Base-by-base conservation (phyloP, 2,888 invertebrate genomes). In the Eupithecia pulchellata region DNA sequence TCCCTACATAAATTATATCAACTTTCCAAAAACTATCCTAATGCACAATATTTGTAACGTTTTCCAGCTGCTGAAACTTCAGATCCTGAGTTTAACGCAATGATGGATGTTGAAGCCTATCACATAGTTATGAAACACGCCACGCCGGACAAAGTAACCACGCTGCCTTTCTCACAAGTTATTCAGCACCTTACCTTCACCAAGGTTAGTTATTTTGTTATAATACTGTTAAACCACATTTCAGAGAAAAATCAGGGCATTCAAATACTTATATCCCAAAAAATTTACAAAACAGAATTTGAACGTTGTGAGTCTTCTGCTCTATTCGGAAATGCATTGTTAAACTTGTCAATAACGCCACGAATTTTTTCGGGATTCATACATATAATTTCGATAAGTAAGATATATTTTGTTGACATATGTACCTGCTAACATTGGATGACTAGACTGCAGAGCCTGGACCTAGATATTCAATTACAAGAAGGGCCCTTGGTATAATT, bases 61-160 rank as follows among this genome's bases (percentile, higher is more conserved):
- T 52, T 82, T 80, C 3, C 72, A 92, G 92, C 76, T 83, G 84
- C 85, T 3, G 47, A 78, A 0, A 74, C 82, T 29, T 79, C 84
- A 0, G 25, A 74, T 0, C 82, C 92, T 1, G 93, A 92, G 73
- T 92, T 92, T 70, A 93, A 93, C 42, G 92, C 91, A 0, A 76
- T 75, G 1, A 85, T 88, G 83, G 92, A 93, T n/a, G 87, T 86
- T 0, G 92, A 92, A 79, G 90, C 90, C 0, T 92, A 92, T 66
- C 85, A 88, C 36, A 84, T 91, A 0, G 77, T 91, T 0, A 82
- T 82, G 9, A 80, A 87, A 63, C 82, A 87, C 25, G 86, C 91
- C 0, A 83, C 73, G 0, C 87, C 92, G 0, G 86, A 90, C 4
- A 90, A 89, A 82, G 87, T 92, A 0, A 92, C 92, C 0, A 3